A percentile compares a stretch with the other conserved stretches of the same genome.
Conservation (phyloP, 2,797 vertebrate species). For the Nannoperca obscura region DNA sequence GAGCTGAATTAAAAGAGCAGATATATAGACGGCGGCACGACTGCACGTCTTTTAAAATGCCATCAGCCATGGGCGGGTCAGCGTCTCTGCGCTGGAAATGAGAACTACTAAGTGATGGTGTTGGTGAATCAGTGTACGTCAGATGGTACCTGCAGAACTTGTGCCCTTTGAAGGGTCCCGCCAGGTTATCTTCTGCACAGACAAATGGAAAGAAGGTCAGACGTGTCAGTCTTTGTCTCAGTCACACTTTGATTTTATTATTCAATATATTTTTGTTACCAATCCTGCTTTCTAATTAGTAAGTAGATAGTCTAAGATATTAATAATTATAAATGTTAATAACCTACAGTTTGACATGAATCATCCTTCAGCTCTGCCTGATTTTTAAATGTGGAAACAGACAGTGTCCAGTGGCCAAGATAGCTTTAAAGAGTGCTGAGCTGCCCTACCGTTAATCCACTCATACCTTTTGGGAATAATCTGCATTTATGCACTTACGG, state of each 20-base stretch:
- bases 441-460: not conserved
- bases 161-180: not conserved
- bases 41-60: constrained; percentile 11
- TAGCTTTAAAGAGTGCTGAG: constrained; percentile 4
- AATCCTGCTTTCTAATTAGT: not conserved
- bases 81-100: not conserved
- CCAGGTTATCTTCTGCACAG: constrained; percentile 7
- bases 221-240: not conserved
- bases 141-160: constrained; percentile 12
- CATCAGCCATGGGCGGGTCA: constrained; percentile 1
- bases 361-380: not conserved
- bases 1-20: not conserved
- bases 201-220: constrained; percentile 13
- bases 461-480: too few relatives aligned
- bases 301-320: not conserved
- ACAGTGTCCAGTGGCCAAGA: not conserved
- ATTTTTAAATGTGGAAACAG: not conserved
- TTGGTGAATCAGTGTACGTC: too few relatives aligned
- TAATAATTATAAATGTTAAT: not conserved
- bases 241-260: not conserved
- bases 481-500: too few relatives aligned
- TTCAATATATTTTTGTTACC: not conserved
- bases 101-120: not conserved
- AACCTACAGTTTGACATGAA: not conserved
- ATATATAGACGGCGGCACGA: not conserved